Percentiles rank a stretch among this genome's conserved stretches.
Evolutionary conservation across 2,113 vertebrate species (phyloP).

Genomic region (Dasypus novemcinctus): DNA sequence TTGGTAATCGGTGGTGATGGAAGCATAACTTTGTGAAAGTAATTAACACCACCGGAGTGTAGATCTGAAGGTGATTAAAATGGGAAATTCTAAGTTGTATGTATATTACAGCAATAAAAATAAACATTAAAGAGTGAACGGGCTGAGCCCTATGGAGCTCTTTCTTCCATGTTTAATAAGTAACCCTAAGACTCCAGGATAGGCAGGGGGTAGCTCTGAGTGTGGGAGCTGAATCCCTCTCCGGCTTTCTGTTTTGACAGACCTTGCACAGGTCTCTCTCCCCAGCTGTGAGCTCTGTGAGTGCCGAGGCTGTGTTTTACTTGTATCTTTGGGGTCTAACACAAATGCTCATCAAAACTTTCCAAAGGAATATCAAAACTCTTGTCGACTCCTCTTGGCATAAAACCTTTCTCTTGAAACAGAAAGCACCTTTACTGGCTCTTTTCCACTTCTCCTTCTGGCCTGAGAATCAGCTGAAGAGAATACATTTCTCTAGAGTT

Average conservation of each 20-base stretch:
- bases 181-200: neutral
- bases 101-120: too few relatives aligned
- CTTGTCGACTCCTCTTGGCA: neutral
- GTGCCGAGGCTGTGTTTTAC: neutral
- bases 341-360: neutral
- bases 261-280: neutral
- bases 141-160: neutral
- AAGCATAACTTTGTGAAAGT: too few relatives aligned
- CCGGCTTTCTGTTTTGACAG: neutral
- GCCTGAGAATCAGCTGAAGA: neutral
- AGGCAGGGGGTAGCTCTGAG: neutral
- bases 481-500: neutral
- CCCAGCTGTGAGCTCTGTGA: neutral
- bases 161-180: neutral
- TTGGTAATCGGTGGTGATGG: too few relatives aligned
- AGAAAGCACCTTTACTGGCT: neutral
- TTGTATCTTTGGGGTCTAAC: neutral
- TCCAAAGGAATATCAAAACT: neutral
- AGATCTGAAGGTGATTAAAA: too few relatives aligned
- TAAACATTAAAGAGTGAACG: too few relatives aligned
- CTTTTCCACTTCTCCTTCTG: neutral
- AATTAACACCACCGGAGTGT: too few relatives aligned
- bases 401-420: constrained; percentile 1
- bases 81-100: too few relatives aligned
- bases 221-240: neutral